Evolutionary conservation across 2,888 invertebrate genomes (phyloP).

Genomic region (Lasioglossum malachurum): DNA sequence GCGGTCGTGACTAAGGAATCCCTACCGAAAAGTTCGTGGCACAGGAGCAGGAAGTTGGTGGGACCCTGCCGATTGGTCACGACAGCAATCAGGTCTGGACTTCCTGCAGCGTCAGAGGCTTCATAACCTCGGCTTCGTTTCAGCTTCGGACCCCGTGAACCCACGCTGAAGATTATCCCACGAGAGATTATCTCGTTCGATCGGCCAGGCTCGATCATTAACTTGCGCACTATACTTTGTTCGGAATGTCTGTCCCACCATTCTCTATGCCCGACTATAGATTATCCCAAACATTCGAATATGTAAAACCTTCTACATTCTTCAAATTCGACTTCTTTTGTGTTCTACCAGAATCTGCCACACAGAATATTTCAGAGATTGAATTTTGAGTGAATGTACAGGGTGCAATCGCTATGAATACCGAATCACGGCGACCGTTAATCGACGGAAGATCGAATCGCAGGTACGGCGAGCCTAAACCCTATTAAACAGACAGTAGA

Average conservation of each 20-base stretch:
- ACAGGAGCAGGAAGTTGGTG: conserved; percentile 64
- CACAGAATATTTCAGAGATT: neutral
- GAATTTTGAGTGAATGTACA: too few species aligned
- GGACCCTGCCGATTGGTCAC: conserved; percentile 67
- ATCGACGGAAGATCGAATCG: conserved; percentile 50
- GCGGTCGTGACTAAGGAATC: neutral
- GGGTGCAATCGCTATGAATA: conserved; percentile 28
- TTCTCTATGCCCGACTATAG: neutral
- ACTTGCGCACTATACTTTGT: conserved; percentile 33
- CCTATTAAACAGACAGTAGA: conserved; percentile 47
- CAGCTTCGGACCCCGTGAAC: conserved; percentile 58
- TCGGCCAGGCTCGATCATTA: conserved; percentile 54
- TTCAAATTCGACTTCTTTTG: too few species aligned
- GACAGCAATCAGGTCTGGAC: conserved; percentile 70
- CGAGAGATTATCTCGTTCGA: conserved; percentile 66
- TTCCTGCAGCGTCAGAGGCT: conserved; percentile 69
- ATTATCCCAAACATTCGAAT: neutral
- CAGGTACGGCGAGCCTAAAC: conserved; percentile 39
- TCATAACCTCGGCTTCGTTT: conserved; percentile 64
- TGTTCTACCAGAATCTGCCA: too few species aligned
- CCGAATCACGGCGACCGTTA: conserved; percentile 37
- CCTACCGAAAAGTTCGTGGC: conserved; percentile 29
- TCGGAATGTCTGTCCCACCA: conserved; percentile 18
- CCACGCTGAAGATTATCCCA: conserved; percentile 67
- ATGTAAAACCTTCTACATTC: neutral